Evolutionary conservation across 92 coral and sea anemone species (phyloP), one percentile per base, ranked within the genome.

Genomic region (Heliopora coerulea): DNA sequence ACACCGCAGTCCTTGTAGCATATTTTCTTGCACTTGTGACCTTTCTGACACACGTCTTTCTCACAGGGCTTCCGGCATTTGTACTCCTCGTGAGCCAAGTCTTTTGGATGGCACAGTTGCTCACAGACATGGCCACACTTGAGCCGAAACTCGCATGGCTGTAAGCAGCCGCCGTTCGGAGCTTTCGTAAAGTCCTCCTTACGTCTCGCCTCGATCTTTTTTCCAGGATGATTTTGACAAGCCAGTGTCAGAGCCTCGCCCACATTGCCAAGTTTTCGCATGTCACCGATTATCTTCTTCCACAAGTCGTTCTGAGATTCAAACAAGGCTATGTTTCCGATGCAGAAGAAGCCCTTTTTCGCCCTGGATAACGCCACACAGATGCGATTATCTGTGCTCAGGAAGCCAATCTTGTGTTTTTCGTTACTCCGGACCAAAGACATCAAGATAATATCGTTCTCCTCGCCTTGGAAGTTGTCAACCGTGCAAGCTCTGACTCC

Each of bases 401-500:
- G 84, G 62, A 93, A 93, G 9, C 98, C 98, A 42, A 93, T 93
- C 62, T 86, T 81, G 39, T 90, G 88, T n/a, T 90, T 96, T 9
- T 89, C 96, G 70, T 93, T 90, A 80, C 98, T 93, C 28, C 98
- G 92, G 13, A 93, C 98, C 3, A 93, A 90, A 0, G 98, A 93
- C 65, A 93, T 69, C 17, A 93, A 84, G 29, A 93, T 84, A 68
- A 93, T 93, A 70, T 93, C 98, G 44, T 90, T 93, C 41, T 93
- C 98, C 63, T 93, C 98, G 13, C 98, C 97, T 37, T 92, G 97
- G 82, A 92, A 93, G 82, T 93, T 93, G 81, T 93, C 98, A 31
- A 93, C 98, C 18, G 96, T 96, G 57, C 91, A 89, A 30, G 90
- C 82, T 65, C 98, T 88, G 21, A 93, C 89, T 5, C 96, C 98